Evolutionary conservation across 92 coral and sea anemone species (phyloP), one percentile per base, ranked within the genome.

Genomic region (Zoanthus sansibaricus): DNA sequence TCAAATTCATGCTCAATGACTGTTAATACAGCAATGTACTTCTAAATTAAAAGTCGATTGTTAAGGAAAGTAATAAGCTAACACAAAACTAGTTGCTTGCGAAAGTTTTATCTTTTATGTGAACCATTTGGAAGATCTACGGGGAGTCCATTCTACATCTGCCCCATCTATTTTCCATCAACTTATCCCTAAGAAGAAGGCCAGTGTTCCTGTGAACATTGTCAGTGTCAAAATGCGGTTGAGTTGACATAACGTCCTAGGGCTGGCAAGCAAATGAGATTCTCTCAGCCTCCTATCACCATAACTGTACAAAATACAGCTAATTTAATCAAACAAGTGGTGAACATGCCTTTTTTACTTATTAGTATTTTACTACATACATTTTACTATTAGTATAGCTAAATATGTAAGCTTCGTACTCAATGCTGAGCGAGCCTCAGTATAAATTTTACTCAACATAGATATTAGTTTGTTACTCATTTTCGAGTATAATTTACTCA

Each of bases 251-350:
- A n/a, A 15, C 71, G 1, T 15, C 71, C 71, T 66, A 56, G 71
- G 71, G 71, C 71, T 66, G 71, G 71, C 71, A 66, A 66, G 71
- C 71, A 66, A 66, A 66, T 66, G 71, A 66, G 31, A 66, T 32
- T 66, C 71, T 66, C 71, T 32, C 71, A 66, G 71, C 71, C 71
- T 66, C 71, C 71, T 66, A 66, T 66, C 71, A 66, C 71, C 71
- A 66, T 25, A 66, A 66, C 71, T 66, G 71, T 66, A 66, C 71
- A 66, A 66, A 66, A 31, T 32, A 66, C 71, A 66, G 71, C 71
- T 66, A 66, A 66, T 66, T 66, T 66, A 66, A 66, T 66, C 25
- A 66, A 66, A 66, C 62, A 56, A 56, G 62, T 56, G 62, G 62
- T 56, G 62, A 56, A 56, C 62, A 56, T 56, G 62, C 62, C 62